phyloP scores from a whole-genome alignment of 2,113 vertebrate genomes.

The Paracanthobrama guichenoti region DNA sequence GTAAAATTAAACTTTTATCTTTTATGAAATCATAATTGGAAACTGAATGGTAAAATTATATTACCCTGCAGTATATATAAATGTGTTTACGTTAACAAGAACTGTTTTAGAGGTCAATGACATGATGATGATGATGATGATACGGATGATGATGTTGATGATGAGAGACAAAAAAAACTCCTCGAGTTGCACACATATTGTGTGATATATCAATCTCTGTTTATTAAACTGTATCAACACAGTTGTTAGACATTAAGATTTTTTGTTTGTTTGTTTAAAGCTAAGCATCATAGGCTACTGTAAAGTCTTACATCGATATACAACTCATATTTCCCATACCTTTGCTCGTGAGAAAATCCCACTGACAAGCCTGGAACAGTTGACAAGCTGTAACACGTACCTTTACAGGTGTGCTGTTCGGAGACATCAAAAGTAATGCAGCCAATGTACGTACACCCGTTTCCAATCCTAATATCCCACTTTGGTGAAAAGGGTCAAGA shows the following conservation, averaged over 20 bases:
- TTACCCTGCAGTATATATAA: background rate
- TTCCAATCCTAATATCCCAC: conserved; percentile 37
- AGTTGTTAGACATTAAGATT: background rate
- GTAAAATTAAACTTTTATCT: background rate
- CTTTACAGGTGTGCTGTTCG: conserved; percentile 54
- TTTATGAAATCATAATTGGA: background rate
- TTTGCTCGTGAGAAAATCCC: background rate
- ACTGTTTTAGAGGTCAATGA: background rate
- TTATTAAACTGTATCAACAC: background rate
- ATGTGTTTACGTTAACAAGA: background rate
- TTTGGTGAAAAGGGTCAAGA: conserved; percentile 1
- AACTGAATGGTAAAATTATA: background rate
- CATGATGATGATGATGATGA: background rate
- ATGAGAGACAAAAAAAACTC: background rate
- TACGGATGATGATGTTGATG: background rate
- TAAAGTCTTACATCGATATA: background rate
- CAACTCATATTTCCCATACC: background rate
- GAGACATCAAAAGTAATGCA: conserved; percentile 50
- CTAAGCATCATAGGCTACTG: background rate
- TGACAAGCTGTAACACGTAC: conserved; percentile 17
- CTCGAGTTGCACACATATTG: background rate
- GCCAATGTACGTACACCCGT: background rate
- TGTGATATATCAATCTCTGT: background rate
- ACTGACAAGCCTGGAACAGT: background rate
- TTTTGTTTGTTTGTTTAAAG: background rate